Conservation (phyloP, 2,888 invertebrate genomes). For the Thecophora atra region DNA sequence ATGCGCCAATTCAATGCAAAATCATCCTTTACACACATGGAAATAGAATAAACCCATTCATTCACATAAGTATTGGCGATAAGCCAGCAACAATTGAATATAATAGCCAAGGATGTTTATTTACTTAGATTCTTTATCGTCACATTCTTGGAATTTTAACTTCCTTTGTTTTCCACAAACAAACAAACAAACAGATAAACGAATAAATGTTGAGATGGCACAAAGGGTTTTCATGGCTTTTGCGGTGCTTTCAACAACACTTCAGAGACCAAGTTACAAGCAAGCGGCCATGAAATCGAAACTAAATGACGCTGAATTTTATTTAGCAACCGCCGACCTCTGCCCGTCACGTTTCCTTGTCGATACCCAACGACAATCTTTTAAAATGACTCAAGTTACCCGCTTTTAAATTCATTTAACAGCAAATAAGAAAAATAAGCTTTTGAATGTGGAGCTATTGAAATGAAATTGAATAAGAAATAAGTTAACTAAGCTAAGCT, state of each 20-base stretch:
- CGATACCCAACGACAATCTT: background rate
- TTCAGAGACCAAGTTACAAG: background rate
- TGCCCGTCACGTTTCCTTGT: background rate
- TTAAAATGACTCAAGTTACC: background rate
- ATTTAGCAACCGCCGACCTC: background rate
- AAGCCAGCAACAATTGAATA: slow-evolving; percentile 28
- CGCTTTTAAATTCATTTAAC: background rate
- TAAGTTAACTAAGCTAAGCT: slow-evolving; percentile 15
- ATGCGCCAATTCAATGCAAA: too few species aligned
- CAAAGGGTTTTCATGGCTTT: background rate
- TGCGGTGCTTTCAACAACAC: slow-evolving; percentile 8
- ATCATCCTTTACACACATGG: background rate
- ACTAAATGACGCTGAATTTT: slow-evolving; percentile 32
- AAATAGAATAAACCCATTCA: slow-evolving; percentile 11
- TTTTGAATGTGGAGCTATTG: slow-evolving; percentile 8
- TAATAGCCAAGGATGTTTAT: slow-evolving; percentile 29
- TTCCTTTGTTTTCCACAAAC: slow-evolving; percentile 20
- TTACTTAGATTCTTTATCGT: slow-evolving; percentile 34
- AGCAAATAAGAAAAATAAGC: background rate
- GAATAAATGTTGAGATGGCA: background rate
- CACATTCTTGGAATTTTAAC: slow-evolving; percentile 1
- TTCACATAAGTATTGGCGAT: background rate
- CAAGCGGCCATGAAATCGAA: slow-evolving; percentile 24
- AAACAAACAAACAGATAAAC: slow-evolving; percentile 16
- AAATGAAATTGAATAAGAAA: slow-evolving; percentile 19